phyloP scores from a whole-genome alignment of 35 echinoderm and acorn worm species.

The Heliocidaris erythrogramma region DNA sequence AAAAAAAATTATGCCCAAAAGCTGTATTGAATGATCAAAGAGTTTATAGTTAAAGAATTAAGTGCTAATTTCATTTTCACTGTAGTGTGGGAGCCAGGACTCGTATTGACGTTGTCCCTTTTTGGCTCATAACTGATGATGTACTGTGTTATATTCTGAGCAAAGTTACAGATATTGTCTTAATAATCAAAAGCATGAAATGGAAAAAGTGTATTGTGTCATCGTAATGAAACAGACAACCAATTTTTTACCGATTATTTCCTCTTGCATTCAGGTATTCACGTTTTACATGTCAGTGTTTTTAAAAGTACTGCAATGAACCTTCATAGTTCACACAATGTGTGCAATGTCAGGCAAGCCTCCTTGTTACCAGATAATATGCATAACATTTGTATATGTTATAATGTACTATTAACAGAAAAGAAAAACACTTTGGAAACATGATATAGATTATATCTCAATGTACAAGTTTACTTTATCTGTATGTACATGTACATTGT shows the following conservation, averaged over 20 bases:
- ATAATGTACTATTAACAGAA: neutral
- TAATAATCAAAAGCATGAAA: too few relatives aligned
- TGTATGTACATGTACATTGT: constrained; percentile 21
- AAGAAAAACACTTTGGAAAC: neutral
- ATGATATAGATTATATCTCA: neutral
- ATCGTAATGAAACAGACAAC: too few relatives aligned
- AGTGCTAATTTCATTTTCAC: too few relatives aligned
- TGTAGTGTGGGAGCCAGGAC: too few relatives aligned
- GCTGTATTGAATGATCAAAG: too few relatives aligned
- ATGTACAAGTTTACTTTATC: constrained; percentile 31
- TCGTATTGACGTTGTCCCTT: too few relatives aligned
- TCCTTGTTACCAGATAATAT: neutral
- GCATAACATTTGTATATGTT: neutral
- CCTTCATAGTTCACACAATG: neutral
- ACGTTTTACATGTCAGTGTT: neutral
- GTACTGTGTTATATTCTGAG: too few relatives aligned
- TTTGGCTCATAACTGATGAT: too few relatives aligned
- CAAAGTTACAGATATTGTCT: too few relatives aligned
- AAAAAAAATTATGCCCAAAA: too few relatives aligned
- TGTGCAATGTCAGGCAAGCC: neutral
- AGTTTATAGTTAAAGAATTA: too few relatives aligned
- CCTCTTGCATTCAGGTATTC: neutral
- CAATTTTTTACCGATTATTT: neutral
- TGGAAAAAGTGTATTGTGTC: neutral
- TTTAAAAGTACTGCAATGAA: neutral